Conservation (phyloP, 2,113 vertebrate genomes). For the Nycticryphes semicollaris region DNA sequence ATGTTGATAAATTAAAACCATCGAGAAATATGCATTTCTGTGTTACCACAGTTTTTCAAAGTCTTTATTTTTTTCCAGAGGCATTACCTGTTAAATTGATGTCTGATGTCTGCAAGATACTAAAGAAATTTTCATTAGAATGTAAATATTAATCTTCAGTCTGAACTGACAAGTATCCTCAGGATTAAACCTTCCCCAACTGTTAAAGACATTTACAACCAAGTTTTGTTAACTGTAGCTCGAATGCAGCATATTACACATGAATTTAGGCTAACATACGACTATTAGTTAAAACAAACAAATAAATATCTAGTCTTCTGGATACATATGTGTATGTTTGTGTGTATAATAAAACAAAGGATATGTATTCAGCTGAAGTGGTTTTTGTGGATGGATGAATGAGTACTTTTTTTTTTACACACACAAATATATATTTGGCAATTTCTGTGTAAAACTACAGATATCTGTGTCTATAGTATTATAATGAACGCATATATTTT, state of each 20-base stretch:
- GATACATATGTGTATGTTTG: fast-evolving
- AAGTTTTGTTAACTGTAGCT: not conserved
- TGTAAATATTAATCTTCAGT: not conserved
- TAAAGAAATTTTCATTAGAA: not conserved
- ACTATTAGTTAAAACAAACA: not conserved
- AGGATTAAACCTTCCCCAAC: not conserved
- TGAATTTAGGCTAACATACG: not conserved
- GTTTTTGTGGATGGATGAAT: not conserved
- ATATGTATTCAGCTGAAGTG: not conserved
- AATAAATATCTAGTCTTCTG: not conserved
- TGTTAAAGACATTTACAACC: not conserved
- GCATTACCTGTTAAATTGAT: not conserved
- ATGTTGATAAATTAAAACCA: not conserved
- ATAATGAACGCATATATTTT: not conserved
- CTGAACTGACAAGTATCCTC: not conserved
- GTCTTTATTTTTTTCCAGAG: not conserved
- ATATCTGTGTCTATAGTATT: not conserved
- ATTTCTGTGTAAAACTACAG: not conserved
- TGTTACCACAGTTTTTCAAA: not conserved
- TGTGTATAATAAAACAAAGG: not conserved
- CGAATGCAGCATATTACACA: not conserved
- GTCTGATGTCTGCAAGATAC: not conserved
- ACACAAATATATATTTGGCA: not conserved
- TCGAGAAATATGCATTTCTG: not conserved
- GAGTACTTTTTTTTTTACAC: not conserved